Percentiles rank a stretch among this genome's conserved stretches.
Conservation (phyloP, 1,140 invertebrate species). For the Coelopa frigida region DNA sequence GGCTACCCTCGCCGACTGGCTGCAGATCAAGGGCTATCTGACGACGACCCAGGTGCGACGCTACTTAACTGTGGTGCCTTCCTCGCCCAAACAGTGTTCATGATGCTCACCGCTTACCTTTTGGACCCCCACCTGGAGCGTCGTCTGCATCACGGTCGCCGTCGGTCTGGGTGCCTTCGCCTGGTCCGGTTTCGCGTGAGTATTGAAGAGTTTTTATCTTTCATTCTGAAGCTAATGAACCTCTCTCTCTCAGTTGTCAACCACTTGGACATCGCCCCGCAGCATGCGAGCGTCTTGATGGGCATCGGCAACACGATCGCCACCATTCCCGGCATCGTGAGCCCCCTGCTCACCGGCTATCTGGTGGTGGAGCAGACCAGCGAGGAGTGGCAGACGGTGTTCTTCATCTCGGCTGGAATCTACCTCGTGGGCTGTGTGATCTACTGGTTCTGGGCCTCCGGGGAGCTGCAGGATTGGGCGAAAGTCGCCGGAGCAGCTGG, state of each 20-base stretch:
- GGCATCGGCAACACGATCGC: slow-evolving; percentile 83
- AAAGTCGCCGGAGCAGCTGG: slow-evolving; percentile 28
- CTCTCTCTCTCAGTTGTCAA: slow-evolving; percentile 59
- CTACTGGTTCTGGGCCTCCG: slow-evolving; percentile 73
- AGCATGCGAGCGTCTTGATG: slow-evolving; percentile 75
- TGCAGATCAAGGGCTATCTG: slow-evolving; percentile 56
- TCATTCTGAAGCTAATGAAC: background rate
- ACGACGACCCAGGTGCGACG: slow-evolving; percentile 68
- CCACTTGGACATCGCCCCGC: slow-evolving; percentile 79
- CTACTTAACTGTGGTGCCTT: slow-evolving; percentile 73
- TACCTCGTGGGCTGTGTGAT: slow-evolving; percentile 71
- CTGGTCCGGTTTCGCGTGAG: slow-evolving; percentile 77
- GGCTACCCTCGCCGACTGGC: slow-evolving; percentile 75
- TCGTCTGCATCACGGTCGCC: slow-evolving; percentile 72
- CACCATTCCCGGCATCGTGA: slow-evolving; percentile 80
- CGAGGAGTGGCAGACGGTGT: slow-evolving; percentile 74
- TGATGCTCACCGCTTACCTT: slow-evolving; percentile 67
- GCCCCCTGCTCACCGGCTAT: slow-evolving; percentile 69
- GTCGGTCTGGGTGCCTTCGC: slow-evolving; percentile 83
- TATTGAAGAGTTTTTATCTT: slow-evolving; percentile 9
- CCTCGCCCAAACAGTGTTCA: slow-evolving; percentile 72
- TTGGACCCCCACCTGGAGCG: slow-evolving; percentile 56
- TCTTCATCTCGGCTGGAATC: slow-evolving; percentile 70
- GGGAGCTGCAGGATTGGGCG: slow-evolving; percentile 73
- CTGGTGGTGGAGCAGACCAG: slow-evolving; percentile 66